These are phyloP conservation scores for Anodontia alba DNA, from an alignment of 2,888 invertebrate species.

Conservation along the genomic window DNA sequence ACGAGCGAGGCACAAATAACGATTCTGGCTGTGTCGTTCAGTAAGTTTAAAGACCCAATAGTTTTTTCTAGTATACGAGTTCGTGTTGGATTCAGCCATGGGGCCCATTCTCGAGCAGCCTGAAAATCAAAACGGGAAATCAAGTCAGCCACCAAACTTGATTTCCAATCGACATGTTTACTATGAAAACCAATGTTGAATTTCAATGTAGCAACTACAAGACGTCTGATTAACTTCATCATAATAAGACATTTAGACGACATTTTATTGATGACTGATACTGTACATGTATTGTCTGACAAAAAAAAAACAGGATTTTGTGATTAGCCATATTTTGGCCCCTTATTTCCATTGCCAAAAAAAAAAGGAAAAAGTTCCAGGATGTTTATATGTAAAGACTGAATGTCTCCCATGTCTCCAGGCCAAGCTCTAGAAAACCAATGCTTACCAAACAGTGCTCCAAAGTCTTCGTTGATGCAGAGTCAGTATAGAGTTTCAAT, in stretches of 20 bases:
- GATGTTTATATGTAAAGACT: not conserved
- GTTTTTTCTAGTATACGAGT: not conserved
- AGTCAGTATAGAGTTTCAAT: slow-evolving; percentile 16
- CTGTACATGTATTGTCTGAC: no score
- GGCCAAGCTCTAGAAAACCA: slow-evolving; percentile 17
- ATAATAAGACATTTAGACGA: no score
- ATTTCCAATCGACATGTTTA: slow-evolving; percentile 37
- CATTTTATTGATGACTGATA: no score
- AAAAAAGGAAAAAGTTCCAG: slow-evolving; percentile 42
- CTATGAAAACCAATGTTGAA: slow-evolving; percentile 19
- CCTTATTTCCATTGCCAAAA: slow-evolving; percentile 38
- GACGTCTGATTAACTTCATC: no score
- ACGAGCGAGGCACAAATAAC: no score
- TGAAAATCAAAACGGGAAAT: slow-evolving; percentile 44
- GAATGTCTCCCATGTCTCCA: not conserved
- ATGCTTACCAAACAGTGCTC: slow-evolving; percentile 32
- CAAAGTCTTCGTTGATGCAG: slow-evolving; percentile 34
- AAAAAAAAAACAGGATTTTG: slow-evolving; percentile 32
- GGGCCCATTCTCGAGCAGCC: slow-evolving; percentile 32
- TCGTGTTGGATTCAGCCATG: slow-evolving; percentile 22
- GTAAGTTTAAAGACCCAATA: not conserved
- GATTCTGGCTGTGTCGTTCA: no score
- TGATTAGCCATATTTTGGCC: slow-evolving; percentile 32
- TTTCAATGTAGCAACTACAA: no score
- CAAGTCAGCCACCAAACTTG: slow-evolving; percentile 29